Evolutionary conservation across 2,113 vertebrate genomes (phyloP).

Genomic region (Colistium nudipinnis): DNA sequence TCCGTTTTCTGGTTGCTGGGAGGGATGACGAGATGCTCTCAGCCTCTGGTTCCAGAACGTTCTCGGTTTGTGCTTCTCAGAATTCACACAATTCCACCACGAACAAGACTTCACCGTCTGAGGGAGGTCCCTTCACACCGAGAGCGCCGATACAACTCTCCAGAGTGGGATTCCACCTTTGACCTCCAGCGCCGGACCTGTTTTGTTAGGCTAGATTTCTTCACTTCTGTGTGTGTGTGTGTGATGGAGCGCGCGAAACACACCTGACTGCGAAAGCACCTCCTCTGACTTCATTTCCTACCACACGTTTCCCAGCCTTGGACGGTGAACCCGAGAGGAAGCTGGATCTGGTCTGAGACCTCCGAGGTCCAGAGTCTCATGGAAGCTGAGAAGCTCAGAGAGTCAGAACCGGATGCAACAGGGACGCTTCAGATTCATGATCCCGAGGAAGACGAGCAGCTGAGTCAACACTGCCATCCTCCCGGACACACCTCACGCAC

Average conservation of each 20-base stretch:
- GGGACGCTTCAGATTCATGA: not conserved
- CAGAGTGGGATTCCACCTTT: too few relatives aligned
- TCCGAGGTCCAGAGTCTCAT: constrained; percentile 26
- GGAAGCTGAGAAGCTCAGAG: not conserved
- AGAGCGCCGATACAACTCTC: too few relatives aligned
- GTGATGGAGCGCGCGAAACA: not conserved
- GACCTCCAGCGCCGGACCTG: too few relatives aligned
- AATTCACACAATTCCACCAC: too few relatives aligned
- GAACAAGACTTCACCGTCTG: too few relatives aligned
- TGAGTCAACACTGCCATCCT: constrained; percentile 33
- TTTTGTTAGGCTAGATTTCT: too few relatives aligned
- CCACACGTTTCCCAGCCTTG: constrained; percentile 1
- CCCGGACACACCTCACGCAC: not conserved
- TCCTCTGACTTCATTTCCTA: constrained; percentile 1
- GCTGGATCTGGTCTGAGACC: not conserved
- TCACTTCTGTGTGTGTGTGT: too few relatives aligned
- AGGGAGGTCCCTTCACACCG: too few relatives aligned
- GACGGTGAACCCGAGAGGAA: not conserved
- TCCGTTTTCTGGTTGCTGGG: not conserved
- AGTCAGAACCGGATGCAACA: not conserved
- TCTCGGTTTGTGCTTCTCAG: too few relatives aligned
- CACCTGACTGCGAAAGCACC: not conserved
- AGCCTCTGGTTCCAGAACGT: too few relatives aligned
- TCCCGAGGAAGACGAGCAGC: constrained; percentile 26
- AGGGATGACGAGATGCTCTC: too few relatives aligned